Percentiles rank a stretch among this genome's conserved stretches.
These are phyloP conservation scores for Eilema griseolum DNA, from an alignment of 2,888 invertebrate species.

Conservation along the genomic window DNA sequence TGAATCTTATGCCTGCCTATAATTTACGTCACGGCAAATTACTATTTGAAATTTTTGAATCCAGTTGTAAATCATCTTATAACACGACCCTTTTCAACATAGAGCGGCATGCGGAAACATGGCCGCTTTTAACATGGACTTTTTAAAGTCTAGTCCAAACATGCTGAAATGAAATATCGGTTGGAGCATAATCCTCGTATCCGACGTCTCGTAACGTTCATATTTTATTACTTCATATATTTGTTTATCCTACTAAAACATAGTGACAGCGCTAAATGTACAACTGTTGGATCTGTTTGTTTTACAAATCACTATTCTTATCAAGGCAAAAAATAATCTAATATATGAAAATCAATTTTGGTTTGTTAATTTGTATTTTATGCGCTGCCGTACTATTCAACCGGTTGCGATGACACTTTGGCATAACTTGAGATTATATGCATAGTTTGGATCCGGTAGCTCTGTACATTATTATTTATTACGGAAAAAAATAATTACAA, in stretches of 20 bases:
- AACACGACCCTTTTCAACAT: constrained; percentile 55
- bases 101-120: constrained; percentile 69
- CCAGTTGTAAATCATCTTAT: constrained; percentile 61
- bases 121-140: constrained; percentile 53
- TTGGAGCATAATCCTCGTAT: constrained; percentile 60
- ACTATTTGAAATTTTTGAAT: constrained; percentile 57
- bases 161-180: constrained; percentile 73
- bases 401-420: no score
- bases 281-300: constrained; percentile 2
- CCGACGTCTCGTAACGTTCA: constrained; percentile 66
- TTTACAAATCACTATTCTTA: not conserved
- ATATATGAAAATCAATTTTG: not conserved
- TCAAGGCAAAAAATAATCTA: not conserved
- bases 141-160: constrained; percentile 65
- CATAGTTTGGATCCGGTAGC: no score
- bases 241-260: constrained; percentile 57
- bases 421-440: no score
- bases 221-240: constrained; percentile 69
- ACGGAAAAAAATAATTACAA: no score
- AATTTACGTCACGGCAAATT: constrained; percentile 45
- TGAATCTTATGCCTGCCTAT: constrained; percentile 8
- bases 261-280: constrained; percentile 32
- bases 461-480: no score
- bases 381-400: no score
- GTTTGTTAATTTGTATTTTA: no score